phyloP scores from a whole-genome alignment of 2,888 invertebrate species.

The Andrena flavipes region DNA sequence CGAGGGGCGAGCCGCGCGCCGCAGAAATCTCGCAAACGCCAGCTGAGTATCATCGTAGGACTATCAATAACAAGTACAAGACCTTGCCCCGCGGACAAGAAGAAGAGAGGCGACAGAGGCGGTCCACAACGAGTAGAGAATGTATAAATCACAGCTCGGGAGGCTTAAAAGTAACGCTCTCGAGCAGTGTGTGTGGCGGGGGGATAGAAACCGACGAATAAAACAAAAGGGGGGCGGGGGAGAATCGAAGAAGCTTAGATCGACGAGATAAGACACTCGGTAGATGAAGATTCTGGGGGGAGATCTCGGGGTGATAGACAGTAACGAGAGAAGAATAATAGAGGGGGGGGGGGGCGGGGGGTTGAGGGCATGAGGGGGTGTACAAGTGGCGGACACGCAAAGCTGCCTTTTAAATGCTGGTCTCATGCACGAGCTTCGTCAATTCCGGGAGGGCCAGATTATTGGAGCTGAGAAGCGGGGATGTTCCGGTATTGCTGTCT shows the following conservation, averaged over 20 bases:
- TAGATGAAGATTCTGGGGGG: not conserved
- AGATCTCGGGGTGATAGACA: not conserved
- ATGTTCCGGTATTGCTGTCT: constrained; percentile 76
- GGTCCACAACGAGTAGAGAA: not conserved
- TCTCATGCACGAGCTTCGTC: constrained; percentile 90
- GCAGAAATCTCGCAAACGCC: not conserved
- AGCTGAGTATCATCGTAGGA: not conserved
- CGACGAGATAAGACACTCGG: not conserved
- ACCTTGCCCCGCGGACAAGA: not conserved
- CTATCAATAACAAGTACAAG: not conserved
- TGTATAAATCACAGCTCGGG: not conserved
- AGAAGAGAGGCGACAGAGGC: not conserved
- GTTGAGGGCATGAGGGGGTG: not conserved
- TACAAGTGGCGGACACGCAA: constrained; percentile 58
- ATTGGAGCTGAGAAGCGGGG: constrained; percentile 82
- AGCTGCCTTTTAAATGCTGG: constrained; percentile 87
- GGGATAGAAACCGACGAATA: not conserved
- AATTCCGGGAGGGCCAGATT: constrained; percentile 86
- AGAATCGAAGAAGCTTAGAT: not conserved
- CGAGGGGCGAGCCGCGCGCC: not conserved
- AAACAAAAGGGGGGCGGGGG: not conserved
- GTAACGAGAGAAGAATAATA: not conserved
- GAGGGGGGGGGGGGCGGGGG: not conserved
- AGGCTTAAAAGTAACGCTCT: not conserved
- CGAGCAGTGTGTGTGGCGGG: not conserved